Evolutionary conservation across 2,888 invertebrate species (phyloP).

Genomic region (Achlya flavicornis): DNA sequence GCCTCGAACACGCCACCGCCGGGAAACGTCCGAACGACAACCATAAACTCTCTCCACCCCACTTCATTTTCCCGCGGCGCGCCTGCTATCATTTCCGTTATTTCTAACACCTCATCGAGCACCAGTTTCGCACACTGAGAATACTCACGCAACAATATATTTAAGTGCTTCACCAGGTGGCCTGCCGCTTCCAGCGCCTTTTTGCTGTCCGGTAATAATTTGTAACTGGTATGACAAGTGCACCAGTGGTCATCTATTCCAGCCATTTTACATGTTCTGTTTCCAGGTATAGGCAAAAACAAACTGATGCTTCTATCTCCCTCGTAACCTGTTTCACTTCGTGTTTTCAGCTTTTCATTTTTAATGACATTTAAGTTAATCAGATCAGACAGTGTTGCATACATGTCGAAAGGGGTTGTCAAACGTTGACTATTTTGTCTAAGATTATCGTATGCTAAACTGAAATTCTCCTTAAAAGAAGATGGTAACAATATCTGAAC

Average conservation of each 20-base stretch:
- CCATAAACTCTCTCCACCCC: conserved; percentile 85
- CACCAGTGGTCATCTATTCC: conserved; percentile 94
- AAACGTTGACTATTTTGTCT: conserved; percentile 86
- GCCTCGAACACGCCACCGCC: conserved; percentile 91
- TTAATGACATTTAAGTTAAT: conserved; percentile 77
- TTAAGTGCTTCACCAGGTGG: conserved; percentile 86
- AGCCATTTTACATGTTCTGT: conserved; percentile 90
- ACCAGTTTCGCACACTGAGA: conserved; percentile 86
- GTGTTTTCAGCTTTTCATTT: conserved; percentile 62
- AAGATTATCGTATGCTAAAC: conserved; percentile 86
- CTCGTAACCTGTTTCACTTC: conserved; percentile 59
- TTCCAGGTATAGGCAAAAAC: conserved; percentile 88
- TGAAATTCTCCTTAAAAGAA: conserved; percentile 87
- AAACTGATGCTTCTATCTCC: conserved; percentile 88
- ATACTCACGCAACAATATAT: conserved; percentile 84
- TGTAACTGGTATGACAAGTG: conserved; percentile 89
- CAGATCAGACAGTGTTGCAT: conserved; percentile 90
- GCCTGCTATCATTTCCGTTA: conserved; percentile 84
- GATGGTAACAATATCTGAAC: conserved; percentile 89
- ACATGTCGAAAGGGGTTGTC: conserved; percentile 92
- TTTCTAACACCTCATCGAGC: conserved; percentile 86
- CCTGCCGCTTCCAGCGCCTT: conserved; percentile 84
- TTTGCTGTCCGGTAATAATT: conserved; percentile 79
- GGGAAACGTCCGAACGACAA: conserved; percentile 86
- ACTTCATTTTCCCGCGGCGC: conserved; percentile 60